phyloP scores from a whole-genome alignment of 1,140 invertebrate species.

The Bombus turneri region DNA sequence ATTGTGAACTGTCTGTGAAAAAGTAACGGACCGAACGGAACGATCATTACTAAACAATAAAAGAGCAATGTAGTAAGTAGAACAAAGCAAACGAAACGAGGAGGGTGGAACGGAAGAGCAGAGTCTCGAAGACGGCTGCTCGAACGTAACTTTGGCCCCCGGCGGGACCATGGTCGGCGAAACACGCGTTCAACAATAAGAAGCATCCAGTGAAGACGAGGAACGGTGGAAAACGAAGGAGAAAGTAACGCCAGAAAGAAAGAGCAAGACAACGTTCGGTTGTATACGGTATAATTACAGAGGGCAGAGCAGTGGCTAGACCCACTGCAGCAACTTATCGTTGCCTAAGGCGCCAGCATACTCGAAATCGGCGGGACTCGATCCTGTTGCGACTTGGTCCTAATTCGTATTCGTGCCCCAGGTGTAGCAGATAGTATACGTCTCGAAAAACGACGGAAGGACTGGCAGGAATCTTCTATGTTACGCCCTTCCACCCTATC shows the following conservation, averaged over 20 bases:
- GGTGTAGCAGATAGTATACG: slow-evolving; percentile 70
- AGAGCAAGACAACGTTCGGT: slow-evolving; percentile 65
- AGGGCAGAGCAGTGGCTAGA: slow-evolving; percentile 77
- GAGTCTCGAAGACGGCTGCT: slow-evolving; percentile 59
- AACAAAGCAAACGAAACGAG: slow-evolving; percentile 24
- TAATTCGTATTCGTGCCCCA: slow-evolving; percentile 77
- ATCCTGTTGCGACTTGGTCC: slow-evolving; percentile 65
- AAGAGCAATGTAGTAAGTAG: slow-evolving; percentile 8
- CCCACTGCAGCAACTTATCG: slow-evolving; percentile 72
- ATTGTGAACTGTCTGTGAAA: neutral
- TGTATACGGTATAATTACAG: slow-evolving; percentile 77
- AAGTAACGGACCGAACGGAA: no score
- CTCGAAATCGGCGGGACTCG: slow-evolving; percentile 69
- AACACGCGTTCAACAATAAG: slow-evolving; percentile 62
- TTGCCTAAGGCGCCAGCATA: slow-evolving; percentile 71
- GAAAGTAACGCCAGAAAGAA: slow-evolving; percentile 62
- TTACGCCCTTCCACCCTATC: slow-evolving; percentile 51
- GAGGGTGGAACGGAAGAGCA: slow-evolving; percentile 45
- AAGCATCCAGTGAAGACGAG: slow-evolving; percentile 57
- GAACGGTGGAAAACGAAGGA: slow-evolving; percentile 58
- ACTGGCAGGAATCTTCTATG: slow-evolving; percentile 63
- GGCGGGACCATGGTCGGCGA: slow-evolving; percentile 64
- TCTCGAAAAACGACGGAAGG: slow-evolving; percentile 70
- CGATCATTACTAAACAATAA: neutral
- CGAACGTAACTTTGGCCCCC: slow-evolving; percentile 64